Conservation (phyloP, 2,888 invertebrate species). For the Liodrosophila aerea region DNA sequence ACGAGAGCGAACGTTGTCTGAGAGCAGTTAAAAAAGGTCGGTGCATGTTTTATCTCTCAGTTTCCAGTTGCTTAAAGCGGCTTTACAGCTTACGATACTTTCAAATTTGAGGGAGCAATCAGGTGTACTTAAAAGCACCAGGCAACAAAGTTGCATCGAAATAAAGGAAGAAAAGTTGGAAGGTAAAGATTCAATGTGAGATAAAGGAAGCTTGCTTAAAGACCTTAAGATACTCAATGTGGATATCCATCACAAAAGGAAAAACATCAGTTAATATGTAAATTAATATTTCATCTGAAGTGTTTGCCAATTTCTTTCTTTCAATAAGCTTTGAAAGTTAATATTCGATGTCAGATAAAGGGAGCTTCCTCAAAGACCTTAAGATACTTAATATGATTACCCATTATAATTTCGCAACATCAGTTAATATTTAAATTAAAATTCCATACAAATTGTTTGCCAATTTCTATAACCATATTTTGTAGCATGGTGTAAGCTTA, state of each 20-base stretch:
- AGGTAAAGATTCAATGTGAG: too few species aligned
- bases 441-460: too few species aligned
- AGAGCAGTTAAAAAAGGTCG: conserved; percentile 54
- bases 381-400: too few species aligned
- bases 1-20: conserved; percentile 43
- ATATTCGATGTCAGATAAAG: too few species aligned
- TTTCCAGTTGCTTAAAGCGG: conserved; percentile 60
- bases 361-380: too few species aligned
- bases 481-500: conserved; percentile 45
- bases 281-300: too few species aligned
- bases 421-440: too few species aligned
- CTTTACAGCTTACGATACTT: conserved; percentile 38
- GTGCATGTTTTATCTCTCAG: conserved; percentile 52
- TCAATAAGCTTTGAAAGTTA: too few species aligned
- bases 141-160: conserved; percentile 19
- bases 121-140: conserved; percentile 46
- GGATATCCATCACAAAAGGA: too few species aligned
- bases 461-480: not conserved
- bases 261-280: too few species aligned
- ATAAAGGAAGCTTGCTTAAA: not conserved
- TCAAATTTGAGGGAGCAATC: conserved; percentile 30
- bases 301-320: too few species aligned
- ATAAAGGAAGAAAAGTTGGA: not conserved
- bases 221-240: not conserved
- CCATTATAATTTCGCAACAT: too few species aligned